A percentile compares a stretch with the other conserved stretches of the same genome.
Evolutionary conservation across 2,797 vertebrate genomes (phyloP).

Genomic region (Cyclura pinguis): DNA sequence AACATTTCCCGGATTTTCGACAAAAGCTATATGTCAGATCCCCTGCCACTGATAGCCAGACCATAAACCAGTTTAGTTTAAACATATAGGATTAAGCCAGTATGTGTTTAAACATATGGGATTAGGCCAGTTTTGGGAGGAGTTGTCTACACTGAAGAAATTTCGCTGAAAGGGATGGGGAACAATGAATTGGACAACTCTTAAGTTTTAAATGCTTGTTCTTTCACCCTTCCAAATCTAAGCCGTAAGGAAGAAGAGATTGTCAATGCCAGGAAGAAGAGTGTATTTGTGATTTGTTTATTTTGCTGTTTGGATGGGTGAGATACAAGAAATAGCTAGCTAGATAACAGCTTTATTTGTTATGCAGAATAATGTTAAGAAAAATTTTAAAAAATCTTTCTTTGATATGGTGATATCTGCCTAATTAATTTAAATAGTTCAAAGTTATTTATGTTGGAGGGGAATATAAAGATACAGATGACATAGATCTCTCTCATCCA

Average conservation of each 20-base stretch:
- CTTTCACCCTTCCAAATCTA: constrained; percentile 52
- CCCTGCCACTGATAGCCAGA: not conserved
- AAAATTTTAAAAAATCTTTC: constrained; percentile 41
- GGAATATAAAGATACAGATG: not conserved
- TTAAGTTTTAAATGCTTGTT: constrained; percentile 26
- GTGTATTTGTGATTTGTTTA: constrained; percentile 51
- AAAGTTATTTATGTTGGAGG: constrained; percentile 52
- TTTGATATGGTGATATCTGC: not conserved
- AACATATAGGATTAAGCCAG: not conserved
- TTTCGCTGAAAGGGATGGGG: not conserved
- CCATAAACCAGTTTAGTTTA: not conserved
- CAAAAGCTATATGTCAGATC: constrained; percentile 52
- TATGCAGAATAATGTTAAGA: constrained; percentile 52
- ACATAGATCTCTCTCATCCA: not conserved
- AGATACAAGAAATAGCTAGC: constrained; percentile 38
- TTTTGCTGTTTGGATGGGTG: not conserved
- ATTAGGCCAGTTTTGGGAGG: not conserved
- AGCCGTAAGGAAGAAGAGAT: constrained; percentile 62
- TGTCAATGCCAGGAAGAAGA: constrained; percentile 64
- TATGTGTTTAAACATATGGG: not conserved
- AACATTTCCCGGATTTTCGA: not conserved
- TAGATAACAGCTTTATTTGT: constrained; percentile 59
- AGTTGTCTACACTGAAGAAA: not conserved
- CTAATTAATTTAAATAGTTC: constrained; percentile 54
- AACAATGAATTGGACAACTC: not conserved